Evolutionary conservation across 2,888 invertebrate species (phyloP).

Genomic region (Agrotis ipsilon): DNA sequence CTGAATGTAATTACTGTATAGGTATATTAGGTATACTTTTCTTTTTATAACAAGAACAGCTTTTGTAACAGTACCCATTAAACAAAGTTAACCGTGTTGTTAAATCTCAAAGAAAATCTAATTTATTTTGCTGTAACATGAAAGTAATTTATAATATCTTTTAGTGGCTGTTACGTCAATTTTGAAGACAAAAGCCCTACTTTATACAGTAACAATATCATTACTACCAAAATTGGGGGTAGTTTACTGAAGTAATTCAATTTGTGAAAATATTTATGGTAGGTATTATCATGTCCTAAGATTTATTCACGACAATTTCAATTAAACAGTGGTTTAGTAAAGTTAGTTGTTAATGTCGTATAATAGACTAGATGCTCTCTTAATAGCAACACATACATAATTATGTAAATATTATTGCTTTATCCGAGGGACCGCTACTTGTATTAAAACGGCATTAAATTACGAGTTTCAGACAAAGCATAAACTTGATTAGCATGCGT

Average conservation of each 20-base stretch:
- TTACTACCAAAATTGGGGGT: constrained; percentile 4
- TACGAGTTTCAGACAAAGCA: constrained; percentile 63
- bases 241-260: background rate
- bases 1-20: background rate
- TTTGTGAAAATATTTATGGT: background rate
- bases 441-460: constrained; percentile 59
- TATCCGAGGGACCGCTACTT: constrained; percentile 44
- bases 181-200: constrained; percentile 11
- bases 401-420: constrained; percentile 56
- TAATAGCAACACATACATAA: constrained; percentile 25
- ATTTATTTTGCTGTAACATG: constrained; percentile 12
- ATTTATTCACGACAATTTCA: constrained; percentile 14
- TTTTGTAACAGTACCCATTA: background rate
- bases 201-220: constrained; percentile 18
- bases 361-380: constrained; percentile 9
- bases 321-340: constrained; percentile 1
- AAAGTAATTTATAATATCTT: constrained; percentile 23
- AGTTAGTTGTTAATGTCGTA: background rate
- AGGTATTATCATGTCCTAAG: background rate
- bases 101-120: constrained; percentile 12
- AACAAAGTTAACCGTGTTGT: constrained; percentile 13
- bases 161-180: constrained; percentile 13
- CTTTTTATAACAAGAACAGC: background rate
- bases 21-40: background rate
- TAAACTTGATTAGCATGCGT: constrained; percentile 71